Base-by-base conservation (phyloP, 2,113 vertebrate genomes). In the Myotis lucifugus region DNA sequence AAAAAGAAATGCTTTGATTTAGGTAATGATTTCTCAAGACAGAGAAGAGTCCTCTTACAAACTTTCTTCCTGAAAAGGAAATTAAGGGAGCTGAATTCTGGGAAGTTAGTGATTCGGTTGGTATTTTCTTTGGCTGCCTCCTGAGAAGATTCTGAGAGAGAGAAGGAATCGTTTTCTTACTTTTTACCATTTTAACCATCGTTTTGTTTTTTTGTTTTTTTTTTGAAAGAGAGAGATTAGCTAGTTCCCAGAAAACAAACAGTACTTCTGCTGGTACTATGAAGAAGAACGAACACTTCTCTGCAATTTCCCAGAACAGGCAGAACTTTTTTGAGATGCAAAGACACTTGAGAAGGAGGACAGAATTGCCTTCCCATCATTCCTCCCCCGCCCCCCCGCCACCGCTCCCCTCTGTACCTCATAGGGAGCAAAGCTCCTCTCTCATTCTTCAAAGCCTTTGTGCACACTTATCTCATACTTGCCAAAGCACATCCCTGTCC, bases 231-330 rank as follows among this genome's bases (percentile, higher is more conserved):
- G 34, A 74, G 27, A 46, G 29, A 78, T 85, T 56, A 74, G 34
- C 32, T 76, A 74, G 48, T 93, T 95, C 73, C 67, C 32, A 10
- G 96, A 93, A 97, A 97, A 95, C 74, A 92, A 93, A 67, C 2
- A 50, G 29, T 50, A 73, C 50, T 81, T 92, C 81, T 95, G 21
- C 52, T 66, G 25, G 21, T 40, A 67, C 50, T 95, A 25, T 77
- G 84, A 14, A 23, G n/a, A 46, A 95, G 29, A 70, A 83, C 4
- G 9, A 76, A 69, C n/a, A 56, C 19, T 48, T 64, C 37, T 77
- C 76, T 81, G 34, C 27, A 81, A 88, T 85, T 95, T 96, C 88
- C 66, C 90, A 66, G 27, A 95, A 93, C 6, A 19, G 15, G 76
- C 6, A 64, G 4, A 59, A 74, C 12, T 67, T 88, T 73, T 88